These are phyloP conservation scores for Helicoverpa armigera DNA, from an alignment of 1,140 invertebrate species.

Conservation along the genomic window DNA sequence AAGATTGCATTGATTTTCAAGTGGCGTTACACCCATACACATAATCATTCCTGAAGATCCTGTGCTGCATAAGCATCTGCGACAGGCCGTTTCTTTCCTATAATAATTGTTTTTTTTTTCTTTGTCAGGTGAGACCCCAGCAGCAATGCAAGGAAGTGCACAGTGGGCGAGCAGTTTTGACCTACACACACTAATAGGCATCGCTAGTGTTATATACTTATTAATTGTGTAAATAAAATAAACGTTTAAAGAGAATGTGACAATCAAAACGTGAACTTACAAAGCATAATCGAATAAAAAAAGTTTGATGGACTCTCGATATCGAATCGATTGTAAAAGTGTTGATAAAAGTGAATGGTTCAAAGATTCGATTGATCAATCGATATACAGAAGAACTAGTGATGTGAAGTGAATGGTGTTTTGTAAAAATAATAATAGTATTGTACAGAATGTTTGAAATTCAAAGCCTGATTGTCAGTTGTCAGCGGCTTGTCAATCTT, in stretches of 20 bases:
- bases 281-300: not conserved
- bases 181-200: slow-evolving; percentile 62
- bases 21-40: too few relatives aligned
- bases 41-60: too few relatives aligned
- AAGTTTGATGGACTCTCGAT: not conserved
- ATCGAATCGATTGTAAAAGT: slow-evolving; percentile 2
- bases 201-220: slow-evolving; percentile 56
- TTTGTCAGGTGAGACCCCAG: slow-evolving; percentile 79
- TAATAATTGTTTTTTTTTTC: slow-evolving; percentile 48
- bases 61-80: too few relatives aligned
- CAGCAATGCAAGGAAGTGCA: slow-evolving; percentile 81
- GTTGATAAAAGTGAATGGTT: not conserved
- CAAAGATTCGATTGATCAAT: slow-evolving; percentile 3
- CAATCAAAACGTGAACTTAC: not conserved
- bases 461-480: slow-evolving; percentile 28
- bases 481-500: slow-evolving; percentile 28
- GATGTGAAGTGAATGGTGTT: not conserved
- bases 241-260: slow-evolving; percentile 8
- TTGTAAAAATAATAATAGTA: slow-evolving; percentile 39
- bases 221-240: slow-evolving; percentile 39
- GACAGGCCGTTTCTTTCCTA: not conserved
- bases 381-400: not conserved
- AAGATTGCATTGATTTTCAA: too few relatives aligned
- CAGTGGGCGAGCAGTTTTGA: slow-evolving; percentile 69
- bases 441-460: slow-evolving; percentile 27